A percentile compares a stretch with the other conserved stretches of the same genome.
phyloP scores from a whole-genome alignment of 2,888 invertebrate species.

The Scelioninae gen. 2 region DNA sequence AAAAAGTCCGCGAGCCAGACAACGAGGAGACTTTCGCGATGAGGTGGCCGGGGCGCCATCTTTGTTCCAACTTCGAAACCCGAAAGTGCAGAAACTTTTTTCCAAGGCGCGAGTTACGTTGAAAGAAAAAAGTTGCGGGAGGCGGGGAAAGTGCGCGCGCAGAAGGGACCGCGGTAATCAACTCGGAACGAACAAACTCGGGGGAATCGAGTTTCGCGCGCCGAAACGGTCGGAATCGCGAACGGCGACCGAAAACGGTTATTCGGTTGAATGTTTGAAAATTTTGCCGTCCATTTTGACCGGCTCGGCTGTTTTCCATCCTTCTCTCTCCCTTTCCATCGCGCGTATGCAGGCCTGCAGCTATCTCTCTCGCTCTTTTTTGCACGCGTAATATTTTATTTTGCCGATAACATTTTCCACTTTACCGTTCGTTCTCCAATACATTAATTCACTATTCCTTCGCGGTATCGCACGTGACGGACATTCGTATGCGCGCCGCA shows the following conservation, averaged over 20 bases:
- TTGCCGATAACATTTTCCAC: conserved; percentile 38
- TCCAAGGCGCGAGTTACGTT: too few relatives aligned
- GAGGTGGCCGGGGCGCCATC: too few relatives aligned
- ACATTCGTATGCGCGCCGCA: conserved; percentile 49
- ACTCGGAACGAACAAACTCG: too few relatives aligned
- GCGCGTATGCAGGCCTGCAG: too few relatives aligned
- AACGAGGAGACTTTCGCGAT: conserved; percentile 20
- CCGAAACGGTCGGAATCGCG: conserved; percentile 41
- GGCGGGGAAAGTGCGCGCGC: too few relatives aligned
- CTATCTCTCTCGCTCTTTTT: conserved; percentile 5
- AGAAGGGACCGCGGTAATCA: too few relatives aligned
- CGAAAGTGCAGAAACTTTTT: too few relatives aligned
- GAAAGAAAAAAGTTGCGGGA: too few relatives aligned
- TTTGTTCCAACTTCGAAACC: too few relatives aligned
- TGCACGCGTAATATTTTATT: conserved; percentile 20
- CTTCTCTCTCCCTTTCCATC: too few relatives aligned
- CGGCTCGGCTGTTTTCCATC: too few relatives aligned
- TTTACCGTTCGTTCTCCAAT: conserved; percentile 26
- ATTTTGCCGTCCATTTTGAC: conserved; percentile 34
- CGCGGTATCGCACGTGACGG: conserved; percentile 48
- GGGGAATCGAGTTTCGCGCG: conserved; percentile 35
- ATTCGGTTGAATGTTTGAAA: conserved; percentile 36
- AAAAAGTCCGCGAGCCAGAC: conserved; percentile 26
- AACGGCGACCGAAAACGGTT: conserved; percentile 31
- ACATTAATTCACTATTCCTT: conserved; percentile 51